A percentile compares a stretch with the other conserved stretches of the same genome.
phyloP scores from a whole-genome alignment of 1,140 invertebrate genomes.

The Periplaneta americana region DNA sequence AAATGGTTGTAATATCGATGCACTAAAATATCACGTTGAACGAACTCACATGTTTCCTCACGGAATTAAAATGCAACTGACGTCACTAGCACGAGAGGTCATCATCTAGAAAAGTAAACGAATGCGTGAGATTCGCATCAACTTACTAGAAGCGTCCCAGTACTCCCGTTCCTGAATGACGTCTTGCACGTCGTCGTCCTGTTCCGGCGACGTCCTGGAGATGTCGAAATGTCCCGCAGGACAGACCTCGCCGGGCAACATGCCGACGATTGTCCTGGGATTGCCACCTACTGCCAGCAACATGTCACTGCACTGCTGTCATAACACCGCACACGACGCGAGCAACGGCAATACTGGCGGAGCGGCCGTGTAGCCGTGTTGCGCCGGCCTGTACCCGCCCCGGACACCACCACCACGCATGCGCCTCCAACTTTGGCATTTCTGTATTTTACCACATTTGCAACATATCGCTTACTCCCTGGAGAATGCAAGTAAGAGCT shows the following conservation, averaged over 20 bases:
- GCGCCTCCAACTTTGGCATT: background rate
- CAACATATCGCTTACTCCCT: background rate
- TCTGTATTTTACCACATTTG: background rate
- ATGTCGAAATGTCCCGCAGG: background rate
- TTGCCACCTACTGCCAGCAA: conserved; percentile 13
- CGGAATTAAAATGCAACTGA: no score
- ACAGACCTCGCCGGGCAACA: background rate
- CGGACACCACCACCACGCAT: background rate
- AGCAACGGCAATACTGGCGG: background rate
- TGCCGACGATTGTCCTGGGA: conserved; percentile 4
- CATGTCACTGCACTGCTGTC: background rate
- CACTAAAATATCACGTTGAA: no score
- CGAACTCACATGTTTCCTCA: no score
- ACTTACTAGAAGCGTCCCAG: conserved; percentile 8
- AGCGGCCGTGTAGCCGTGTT: background rate
- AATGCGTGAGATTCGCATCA: background rate
- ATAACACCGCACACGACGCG: background rate
- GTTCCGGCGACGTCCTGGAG: background rate
- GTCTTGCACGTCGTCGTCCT: conserved; percentile 8
- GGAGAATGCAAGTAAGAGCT: background rate
- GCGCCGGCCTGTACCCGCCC: background rate
- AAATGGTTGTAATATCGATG: no score
- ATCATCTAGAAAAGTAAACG: background rate
- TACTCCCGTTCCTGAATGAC: conserved; percentile 7
- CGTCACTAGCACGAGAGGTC: background rate